Evolutionary conservation across 2,113 vertebrate species (phyloP).

Genomic region (Grus americana): DNA sequence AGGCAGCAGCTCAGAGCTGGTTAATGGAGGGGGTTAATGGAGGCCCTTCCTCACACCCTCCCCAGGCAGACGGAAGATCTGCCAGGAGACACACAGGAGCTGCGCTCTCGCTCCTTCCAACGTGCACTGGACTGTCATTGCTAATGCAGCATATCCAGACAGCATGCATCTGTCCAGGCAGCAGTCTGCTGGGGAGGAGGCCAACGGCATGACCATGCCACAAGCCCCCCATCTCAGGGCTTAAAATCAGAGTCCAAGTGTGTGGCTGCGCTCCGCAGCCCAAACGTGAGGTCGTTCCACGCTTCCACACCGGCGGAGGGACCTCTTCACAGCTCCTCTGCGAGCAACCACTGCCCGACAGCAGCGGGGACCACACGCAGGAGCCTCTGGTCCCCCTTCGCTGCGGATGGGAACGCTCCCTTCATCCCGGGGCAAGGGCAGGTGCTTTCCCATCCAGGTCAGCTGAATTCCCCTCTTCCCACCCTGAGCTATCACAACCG

Average conservation of each 20-base stretch:
- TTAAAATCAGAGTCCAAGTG: not conserved
- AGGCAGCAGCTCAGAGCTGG: not conserved
- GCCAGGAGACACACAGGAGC: not conserved
- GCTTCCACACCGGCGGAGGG: not conserved
- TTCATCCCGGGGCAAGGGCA: not conserved
- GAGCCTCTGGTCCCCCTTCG: not conserved
- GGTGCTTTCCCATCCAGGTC: not conserved
- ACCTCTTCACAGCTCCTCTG: not conserved
- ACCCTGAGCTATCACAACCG: not conserved
- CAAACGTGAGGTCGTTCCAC: not conserved
- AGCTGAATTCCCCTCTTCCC: not conserved
- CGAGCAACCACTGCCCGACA: not conserved
- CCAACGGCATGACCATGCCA: not conserved
- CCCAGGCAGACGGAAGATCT: not conserved
- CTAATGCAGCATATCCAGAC: not conserved
- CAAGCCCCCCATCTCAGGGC: rapidly evolving
- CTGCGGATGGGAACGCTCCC: not conserved
- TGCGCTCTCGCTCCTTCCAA: rapidly evolving
- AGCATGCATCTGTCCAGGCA: not conserved
- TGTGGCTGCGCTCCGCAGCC: not conserved
- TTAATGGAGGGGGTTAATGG: not conserved
- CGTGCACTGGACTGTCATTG: too few species aligned
- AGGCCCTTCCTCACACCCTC: too few species aligned
- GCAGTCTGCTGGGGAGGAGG: too few species aligned
- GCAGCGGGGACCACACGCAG: rapidly evolving